Evolutionary conservation across 2,113 vertebrate species (phyloP).

Genomic region (Pomatorhinus ruficollis): DNA sequence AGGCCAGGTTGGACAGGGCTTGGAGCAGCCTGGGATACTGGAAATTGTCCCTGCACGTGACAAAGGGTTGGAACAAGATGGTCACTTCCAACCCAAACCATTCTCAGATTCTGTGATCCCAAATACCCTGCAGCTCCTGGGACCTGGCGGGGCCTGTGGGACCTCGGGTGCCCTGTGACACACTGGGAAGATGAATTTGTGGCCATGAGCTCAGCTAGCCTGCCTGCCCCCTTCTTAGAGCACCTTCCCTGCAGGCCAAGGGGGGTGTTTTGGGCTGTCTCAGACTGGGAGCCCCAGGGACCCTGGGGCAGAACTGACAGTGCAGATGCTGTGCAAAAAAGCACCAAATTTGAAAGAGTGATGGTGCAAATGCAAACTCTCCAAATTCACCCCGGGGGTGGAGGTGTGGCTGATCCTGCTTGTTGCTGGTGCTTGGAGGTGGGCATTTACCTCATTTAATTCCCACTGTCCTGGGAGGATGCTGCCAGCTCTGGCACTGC

Average conservation of each 20-base stretch:
- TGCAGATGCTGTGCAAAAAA: neutral
- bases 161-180: neutral
- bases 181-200: rapidly evolving
- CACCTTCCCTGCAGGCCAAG: neutral
- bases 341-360: neutral
- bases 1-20: rapidly evolving
- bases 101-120: neutral
- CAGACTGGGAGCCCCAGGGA: neutral
- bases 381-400: neutral
- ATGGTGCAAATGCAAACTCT: neutral
- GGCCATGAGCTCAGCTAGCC: neutral
- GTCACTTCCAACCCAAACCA: neutral
- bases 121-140: neutral
- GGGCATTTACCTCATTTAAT: neutral
- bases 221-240: neutral
- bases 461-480: neutral
- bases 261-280: neutral
- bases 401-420: rapidly evolving
- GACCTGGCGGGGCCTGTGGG: neutral
- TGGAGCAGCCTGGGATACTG: rapidly evolving
- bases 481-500: neutral
- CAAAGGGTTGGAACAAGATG: neutral
- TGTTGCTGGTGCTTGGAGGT: neutral
- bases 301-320: neutral
- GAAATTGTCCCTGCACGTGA: neutral